Evolutionary conservation across 2,113 vertebrate genomes (phyloP), one percentile per base, ranked within the genome.

Genomic region (Corythoichthys intestinalis): DNA sequence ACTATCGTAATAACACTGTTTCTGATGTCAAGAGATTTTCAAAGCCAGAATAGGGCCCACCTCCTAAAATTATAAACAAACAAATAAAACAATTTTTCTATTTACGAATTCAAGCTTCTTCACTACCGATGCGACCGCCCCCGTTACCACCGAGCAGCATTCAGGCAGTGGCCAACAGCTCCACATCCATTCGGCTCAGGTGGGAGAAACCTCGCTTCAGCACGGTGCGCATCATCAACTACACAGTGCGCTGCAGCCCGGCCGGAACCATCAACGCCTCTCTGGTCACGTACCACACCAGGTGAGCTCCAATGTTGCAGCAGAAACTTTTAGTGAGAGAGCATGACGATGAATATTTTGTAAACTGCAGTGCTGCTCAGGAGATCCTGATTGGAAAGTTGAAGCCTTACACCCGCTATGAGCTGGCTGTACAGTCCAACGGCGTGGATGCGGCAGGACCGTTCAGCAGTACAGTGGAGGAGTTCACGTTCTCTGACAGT

Each of bases 151-250:
- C 97, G 0, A 95, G 93, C 78, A 93, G 92, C 4, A 89, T 99
- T 65, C 94, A 94, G 2, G 96, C 95, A 0, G 90, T 87, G 49
- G 94, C 95, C 65, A 98, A 98, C 90, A 94, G 94, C 80, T 98
- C 97, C 57, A 95, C 95, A 0, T 96, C 96, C 69, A 96, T 99
- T 77, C 95, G 95, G 95, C 92, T 98, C 52, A 90, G 91, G 65
- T 99, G 97, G 97, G 96, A 96, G 79, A 97, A 94, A 58, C 97
- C 97, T 0, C 91, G 94, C 44, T 97, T 96, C 85, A 95, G 92
- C 78, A 95, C 93, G 0, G 91, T 94, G 63, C 94, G 93, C 78
- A 96, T 98, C 47, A 94, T 96, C 84, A 95, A 96, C 90, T 99
- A 98, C 83, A 99, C 96, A 0, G 94, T 99, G 69, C 95, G 97